Percentiles rank a stretch among this genome's conserved stretches.
Conservation (phyloP, 2,888 invertebrate species). For the Andricus quercusramuli region DNA sequence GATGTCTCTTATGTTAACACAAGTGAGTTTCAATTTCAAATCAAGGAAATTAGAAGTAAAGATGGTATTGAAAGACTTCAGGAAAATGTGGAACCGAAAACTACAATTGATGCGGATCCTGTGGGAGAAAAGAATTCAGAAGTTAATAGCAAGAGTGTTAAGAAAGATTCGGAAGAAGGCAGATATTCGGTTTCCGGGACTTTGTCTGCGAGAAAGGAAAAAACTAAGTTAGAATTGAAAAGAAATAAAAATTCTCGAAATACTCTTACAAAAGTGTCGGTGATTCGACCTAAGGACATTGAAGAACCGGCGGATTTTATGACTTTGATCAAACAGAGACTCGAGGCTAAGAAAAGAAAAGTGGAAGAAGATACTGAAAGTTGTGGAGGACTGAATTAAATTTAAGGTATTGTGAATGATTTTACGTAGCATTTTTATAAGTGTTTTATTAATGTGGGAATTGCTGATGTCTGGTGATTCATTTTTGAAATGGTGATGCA, state of each 20-base stretch:
- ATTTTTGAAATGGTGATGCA: not conserved
- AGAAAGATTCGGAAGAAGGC: slow-evolving; percentile 9
- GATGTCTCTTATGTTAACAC: slow-evolving; percentile 60
- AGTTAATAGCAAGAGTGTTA: slow-evolving; percentile 15
- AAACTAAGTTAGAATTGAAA: slow-evolving; percentile 43
- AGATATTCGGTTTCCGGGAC: slow-evolving; percentile 11
- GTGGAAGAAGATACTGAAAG: not conserved
- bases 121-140: slow-evolving; percentile 25
- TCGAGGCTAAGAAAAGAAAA: slow-evolving; percentile 53
- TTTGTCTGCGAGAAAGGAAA: slow-evolving; percentile 38
- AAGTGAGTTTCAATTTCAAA: slow-evolving; percentile 68
- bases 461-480: not conserved
- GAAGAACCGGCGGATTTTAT: slow-evolving; percentile 59
- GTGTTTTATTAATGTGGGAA: not conserved
- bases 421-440: not conserved
- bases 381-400: not conserved
- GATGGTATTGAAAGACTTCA: slow-evolving; percentile 41
- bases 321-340: slow-evolving; percentile 65
- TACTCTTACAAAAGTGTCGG: slow-evolving; percentile 14
- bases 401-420: not conserved
- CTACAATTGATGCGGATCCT: slow-evolving; percentile 32
- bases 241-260: slow-evolving; percentile 18
- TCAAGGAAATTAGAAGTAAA: slow-evolving; percentile 55
- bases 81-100: slow-evolving; percentile 49
- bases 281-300: not conserved